These are phyloP conservation scores for Toxostoma redivivum DNA, from an alignment of 2,113 vertebrate species.

Conservation along the genomic window DNA sequence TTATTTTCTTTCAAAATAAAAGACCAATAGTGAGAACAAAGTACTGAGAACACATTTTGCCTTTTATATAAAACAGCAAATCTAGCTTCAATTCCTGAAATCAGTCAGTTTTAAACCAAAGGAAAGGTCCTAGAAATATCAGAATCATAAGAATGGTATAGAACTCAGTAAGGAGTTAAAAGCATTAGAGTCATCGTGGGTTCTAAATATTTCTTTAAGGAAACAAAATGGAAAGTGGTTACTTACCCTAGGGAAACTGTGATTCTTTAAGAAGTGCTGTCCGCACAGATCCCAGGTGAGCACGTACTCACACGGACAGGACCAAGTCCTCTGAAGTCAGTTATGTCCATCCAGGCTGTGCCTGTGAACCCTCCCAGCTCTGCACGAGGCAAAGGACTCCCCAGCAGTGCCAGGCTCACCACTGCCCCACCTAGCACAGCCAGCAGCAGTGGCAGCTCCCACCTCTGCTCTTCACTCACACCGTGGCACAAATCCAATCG, in stretches of 20 bases:
- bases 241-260: slow-evolving; percentile 34
- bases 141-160: neutral
- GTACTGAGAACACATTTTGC: neutral
- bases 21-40: neutral
- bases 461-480: neutral
- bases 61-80: neutral
- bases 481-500: neutral
- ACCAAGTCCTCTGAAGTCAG: slow-evolving; percentile 19
- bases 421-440: rapidly evolving
- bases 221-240: slow-evolving; percentile 3
- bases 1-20: neutral
- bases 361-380: neutral
- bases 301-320: neutral
- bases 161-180: neutral
- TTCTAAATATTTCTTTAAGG: neutral
- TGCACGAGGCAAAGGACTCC: neutral
- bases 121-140: neutral
- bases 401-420: rapidly evolving
- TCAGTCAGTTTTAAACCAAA: neutral
- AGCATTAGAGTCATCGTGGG: neutral
- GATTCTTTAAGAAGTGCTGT: slow-evolving; percentile 34
- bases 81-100: neutral
- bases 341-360: slow-evolving; percentile 17
- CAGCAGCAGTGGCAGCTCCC: neutral
- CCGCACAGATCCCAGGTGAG: slow-evolving; percentile 32